These are phyloP conservation scores for Centruroides sculpturatus DNA, from an alignment of 1,140 invertebrate species.

Conservation along the genomic window DNA sequence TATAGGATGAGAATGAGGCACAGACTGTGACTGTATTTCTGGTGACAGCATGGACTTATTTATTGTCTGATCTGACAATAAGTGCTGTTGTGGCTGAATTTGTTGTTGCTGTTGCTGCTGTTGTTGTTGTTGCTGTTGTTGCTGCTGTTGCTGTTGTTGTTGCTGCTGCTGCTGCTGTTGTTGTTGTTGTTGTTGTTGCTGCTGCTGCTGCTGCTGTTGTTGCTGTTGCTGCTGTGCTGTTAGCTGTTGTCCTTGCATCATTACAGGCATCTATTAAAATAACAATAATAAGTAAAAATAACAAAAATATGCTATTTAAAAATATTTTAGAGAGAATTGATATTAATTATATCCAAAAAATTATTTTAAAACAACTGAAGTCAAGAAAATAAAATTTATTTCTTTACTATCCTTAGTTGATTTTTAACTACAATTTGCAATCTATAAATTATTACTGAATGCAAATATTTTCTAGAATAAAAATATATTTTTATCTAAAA, in stretches of 20 bases:
- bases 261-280: background rate
- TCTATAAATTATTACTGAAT: too few species aligned
- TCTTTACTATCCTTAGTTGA: too few species aligned
- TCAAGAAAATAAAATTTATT: too few species aligned
- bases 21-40: slow-evolving; percentile 5
- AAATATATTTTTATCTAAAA: too few species aligned
- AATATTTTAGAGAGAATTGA: too few species aligned
- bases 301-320: too few species aligned
- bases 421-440: too few species aligned
- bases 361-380: too few species aligned
- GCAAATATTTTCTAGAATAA: too few species aligned
- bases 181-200: slow-evolving; percentile 18
- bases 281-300: too few species aligned
- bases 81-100: slow-evolving; percentile 1
- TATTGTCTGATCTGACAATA: too few species aligned
- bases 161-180: slow-evolving; percentile 34
- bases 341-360: too few species aligned
- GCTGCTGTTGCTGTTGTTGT: slow-evolving; percentile 34
- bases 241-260: background rate
- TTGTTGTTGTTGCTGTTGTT: slow-evolving; percentile 19
- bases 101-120: slow-evolving; percentile 16
- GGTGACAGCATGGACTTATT: background rate
- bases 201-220: slow-evolving; percentile 33
- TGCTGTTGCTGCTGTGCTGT: slow-evolving; percentile 21
- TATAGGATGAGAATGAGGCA: slow-evolving; percentile 8